Base-by-base conservation (phyloP, 64 coral and sea anemone genomes). In the Porites lutea region DNA sequence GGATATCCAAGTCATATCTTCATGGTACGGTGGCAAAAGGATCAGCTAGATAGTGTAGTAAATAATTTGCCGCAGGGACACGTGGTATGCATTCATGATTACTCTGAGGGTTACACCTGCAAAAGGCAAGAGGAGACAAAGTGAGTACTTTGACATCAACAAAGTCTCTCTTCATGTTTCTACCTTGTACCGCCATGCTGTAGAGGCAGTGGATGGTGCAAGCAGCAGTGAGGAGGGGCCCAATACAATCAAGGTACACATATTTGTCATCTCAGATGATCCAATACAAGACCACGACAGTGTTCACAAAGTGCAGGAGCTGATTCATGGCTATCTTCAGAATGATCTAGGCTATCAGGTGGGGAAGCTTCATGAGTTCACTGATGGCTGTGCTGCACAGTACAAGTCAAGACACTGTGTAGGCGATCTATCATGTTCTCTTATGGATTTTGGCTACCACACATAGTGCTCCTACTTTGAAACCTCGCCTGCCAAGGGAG, bases 51-150 rank as follows among this genome's bases (percentile, higher is more conserved):
- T 9, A 54, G 52, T 54, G 4, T 5, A 54, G 4, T 54, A 5
- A 9, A 54, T 9, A 54, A 54, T 9, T 9, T 54, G 9, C 52
- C 52, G 4, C 4, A 4, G 9, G 52, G 52, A 5, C 52, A 54
- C 4, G 4, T 54, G 9, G 52, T 54, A 9, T 9, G 9, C 9
- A 4, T 54, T 4, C 52, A 54, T 9, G 9, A 54, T 54, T 54
- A 54, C 52, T 54, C 52, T 54, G 52, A 54, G 52, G 52, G 52
- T n/a, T n/a, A n/a, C n/a, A n/a, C n/a, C n/a, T 93, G 91, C 57
- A 3, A 82, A 16, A 5, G 57, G 19, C 82, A 92, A 58, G 90
- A 92, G 20, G 82, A n/a, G n/a, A n/a, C n/a, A n/a, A n/a, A n/a
- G n/a, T n/a, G n/a, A n/a, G n/a, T n/a, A n/a, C n/a, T n/a, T n/a